phyloP scores from a whole-genome alignment of 2,797 vertebrate genomes.

The Liasis olivaceus region DNA sequence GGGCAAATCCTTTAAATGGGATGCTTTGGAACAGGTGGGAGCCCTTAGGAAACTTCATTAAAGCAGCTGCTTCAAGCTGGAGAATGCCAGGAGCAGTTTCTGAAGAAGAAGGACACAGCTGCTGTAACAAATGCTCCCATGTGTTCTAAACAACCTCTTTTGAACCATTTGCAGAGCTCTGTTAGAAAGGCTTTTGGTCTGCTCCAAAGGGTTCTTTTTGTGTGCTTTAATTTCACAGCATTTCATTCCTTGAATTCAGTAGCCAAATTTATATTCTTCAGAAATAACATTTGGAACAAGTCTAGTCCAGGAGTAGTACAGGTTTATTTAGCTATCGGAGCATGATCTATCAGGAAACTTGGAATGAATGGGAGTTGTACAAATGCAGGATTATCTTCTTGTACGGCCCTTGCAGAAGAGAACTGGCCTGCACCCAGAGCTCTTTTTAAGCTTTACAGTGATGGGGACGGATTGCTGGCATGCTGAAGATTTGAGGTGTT shows the following conservation, averaged over 20 bases:
- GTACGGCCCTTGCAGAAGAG: background rate
- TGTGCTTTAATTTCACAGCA: background rate
- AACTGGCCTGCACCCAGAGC: background rate
- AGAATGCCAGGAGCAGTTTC: background rate
- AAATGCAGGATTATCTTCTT: background rate
- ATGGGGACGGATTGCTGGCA: conserved; percentile 15
- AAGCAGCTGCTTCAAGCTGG: background rate
- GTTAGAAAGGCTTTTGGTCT: background rate
- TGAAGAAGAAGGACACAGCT: background rate
- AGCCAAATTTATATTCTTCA: background rate
- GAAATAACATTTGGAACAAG: background rate
- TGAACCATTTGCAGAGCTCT: background rate
- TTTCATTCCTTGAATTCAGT: background rate
- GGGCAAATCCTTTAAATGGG: background rate
- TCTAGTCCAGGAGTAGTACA: background rate
- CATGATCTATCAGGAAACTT: background rate
- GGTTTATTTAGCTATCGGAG: background rate
- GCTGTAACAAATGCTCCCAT: background rate
- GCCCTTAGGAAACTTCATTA: background rate
- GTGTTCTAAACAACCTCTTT: background rate
- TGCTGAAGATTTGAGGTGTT: conserved; percentile 42
- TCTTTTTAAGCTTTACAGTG: conserved; percentile 5
- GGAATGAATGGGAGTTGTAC: background rate
- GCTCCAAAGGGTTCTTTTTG: background rate
- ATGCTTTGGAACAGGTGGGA: background rate